phyloP scores from a whole-genome alignment of 2,888 invertebrate species.

The Stratiomys singularior region DNA sequence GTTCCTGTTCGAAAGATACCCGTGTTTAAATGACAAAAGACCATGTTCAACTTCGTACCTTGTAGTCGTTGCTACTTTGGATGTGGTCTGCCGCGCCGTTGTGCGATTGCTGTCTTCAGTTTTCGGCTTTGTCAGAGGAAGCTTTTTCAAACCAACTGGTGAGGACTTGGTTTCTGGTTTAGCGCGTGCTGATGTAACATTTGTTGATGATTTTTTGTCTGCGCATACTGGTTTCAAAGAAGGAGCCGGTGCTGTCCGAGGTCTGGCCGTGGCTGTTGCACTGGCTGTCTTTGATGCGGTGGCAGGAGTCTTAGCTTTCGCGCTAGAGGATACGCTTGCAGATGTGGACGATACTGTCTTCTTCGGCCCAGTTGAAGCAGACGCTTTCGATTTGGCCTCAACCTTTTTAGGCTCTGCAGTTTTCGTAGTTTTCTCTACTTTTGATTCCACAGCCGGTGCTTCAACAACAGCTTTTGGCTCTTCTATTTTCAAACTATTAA shows the following conservation, averaged over 20 bases:
- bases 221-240: conserved; percentile 48
- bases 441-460: conserved; percentile 15
- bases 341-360: conserved; percentile 45
- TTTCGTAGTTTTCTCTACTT: conserved; percentile 24
- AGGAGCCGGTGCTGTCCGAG: conserved; percentile 49
- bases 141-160: conserved; percentile 17
- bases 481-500: conserved; percentile 38
- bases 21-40: no score
- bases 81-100: neutral
- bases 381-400: conserved; percentile 41
- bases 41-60: no score
- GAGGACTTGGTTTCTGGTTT: conserved; percentile 20
- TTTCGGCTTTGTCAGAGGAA: conserved; percentile 39
- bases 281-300: conserved; percentile 38
- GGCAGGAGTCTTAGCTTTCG: conserved; percentile 47
- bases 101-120: conserved; percentile 22
- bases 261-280: conserved; percentile 46
- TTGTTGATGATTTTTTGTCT: conserved; percentile 45
- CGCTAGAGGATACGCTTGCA: conserved; percentile 42
- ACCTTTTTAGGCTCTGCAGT: conserved; percentile 46
- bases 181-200: conserved; percentile 23
- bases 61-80: conserved; percentile 12
- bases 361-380: conserved; percentile 34
- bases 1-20: neutral
- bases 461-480: conserved; percentile 44